These are phyloP conservation scores for Homarus americanus DNA, from an alignment of 1,140 invertebrate genomes.

Conservation along the genomic window DNA sequence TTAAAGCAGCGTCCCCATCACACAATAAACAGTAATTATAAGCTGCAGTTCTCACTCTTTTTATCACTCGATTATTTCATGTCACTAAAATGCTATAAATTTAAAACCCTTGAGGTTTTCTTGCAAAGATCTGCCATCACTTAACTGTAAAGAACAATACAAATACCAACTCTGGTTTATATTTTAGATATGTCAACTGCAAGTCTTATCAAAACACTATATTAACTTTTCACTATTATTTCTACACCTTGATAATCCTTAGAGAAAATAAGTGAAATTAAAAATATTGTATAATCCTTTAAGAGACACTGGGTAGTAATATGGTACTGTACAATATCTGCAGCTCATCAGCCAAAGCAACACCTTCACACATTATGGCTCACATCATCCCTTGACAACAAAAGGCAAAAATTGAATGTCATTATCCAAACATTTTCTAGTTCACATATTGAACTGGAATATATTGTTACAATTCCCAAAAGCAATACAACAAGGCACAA, in stretches of 20 bases:
- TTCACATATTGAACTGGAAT: background rate
- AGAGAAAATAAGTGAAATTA: background rate
- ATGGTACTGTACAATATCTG: background rate
- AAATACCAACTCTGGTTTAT: background rate
- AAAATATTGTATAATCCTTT: background rate
- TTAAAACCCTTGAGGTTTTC: background rate
- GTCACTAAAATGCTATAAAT: background rate
- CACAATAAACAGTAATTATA: background rate
- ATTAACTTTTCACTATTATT: background rate
- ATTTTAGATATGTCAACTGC: conserved; percentile 1
- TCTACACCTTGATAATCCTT: background rate
- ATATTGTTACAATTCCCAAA: conserved; percentile 11
- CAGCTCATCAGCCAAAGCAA: background rate
- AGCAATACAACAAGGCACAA: conserved; percentile 52
- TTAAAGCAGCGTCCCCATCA: background rate
- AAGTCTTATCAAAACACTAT: background rate
- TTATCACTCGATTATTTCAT: background rate
- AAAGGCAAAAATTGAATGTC: background rate
- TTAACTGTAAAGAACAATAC: background rate
- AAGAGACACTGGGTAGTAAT: background rate
- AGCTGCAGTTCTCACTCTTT: background rate
- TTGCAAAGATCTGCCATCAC: background rate
- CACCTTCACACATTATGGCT: background rate
- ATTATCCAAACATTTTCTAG: background rate
- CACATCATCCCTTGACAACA: background rate